phyloP scores from a whole-genome alignment of 2,113 vertebrate genomes.

The Ophiodon elongatus region DNA sequence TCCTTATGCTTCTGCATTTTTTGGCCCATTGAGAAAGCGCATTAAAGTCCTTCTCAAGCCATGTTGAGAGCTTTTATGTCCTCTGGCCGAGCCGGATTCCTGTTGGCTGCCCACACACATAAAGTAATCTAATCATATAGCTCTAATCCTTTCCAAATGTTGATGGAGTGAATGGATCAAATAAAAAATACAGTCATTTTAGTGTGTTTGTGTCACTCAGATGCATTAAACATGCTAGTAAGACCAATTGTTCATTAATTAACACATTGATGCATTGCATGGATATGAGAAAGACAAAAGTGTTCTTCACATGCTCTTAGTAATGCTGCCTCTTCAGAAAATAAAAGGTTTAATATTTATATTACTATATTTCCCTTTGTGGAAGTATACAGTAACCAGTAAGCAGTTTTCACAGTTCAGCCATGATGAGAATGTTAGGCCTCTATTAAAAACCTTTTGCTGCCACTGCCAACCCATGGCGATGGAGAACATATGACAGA shows the following conservation, averaged over 20 bases:
- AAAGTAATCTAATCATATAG: background rate
- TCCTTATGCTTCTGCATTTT: background rate
- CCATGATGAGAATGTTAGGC: conserved; percentile 23
- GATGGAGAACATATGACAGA: conserved; percentile 62
- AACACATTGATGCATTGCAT: background rate
- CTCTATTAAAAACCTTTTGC: conserved; percentile 22
- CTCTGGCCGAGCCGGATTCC: background rate
- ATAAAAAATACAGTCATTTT: background rate
- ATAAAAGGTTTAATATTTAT: background rate
- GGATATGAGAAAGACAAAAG: background rate
- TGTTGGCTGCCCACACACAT: background rate
- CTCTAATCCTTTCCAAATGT: background rate
- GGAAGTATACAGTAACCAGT: background rate
- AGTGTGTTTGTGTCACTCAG: background rate
- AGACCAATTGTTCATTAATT: background rate
- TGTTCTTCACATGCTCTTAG: background rate
- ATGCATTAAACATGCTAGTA: background rate
- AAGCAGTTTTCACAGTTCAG: conserved; percentile 13
- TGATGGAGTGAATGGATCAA: background rate
- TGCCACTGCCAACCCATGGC: conserved; percentile 17
- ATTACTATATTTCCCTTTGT: background rate
- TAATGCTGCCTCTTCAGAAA: background rate
- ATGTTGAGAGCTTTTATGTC: background rate
- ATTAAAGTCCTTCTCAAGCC: background rate
- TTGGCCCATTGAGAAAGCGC: background rate